Conservation (phyloP, 2,113 vertebrate species). For the Cynopterus brachyotis region DNA sequence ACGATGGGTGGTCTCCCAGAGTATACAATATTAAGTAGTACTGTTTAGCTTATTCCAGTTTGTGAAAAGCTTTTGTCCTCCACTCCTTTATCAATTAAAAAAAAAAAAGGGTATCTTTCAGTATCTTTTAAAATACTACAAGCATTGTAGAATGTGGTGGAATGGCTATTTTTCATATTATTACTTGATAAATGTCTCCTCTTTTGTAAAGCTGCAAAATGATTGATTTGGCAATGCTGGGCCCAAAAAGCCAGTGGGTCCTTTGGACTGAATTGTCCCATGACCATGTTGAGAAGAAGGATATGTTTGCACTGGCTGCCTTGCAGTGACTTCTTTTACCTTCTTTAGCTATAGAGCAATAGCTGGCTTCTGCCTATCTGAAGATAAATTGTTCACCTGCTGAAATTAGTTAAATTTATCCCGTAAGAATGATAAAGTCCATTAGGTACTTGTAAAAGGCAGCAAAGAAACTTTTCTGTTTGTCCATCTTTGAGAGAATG, state of each 20-base stretch:
- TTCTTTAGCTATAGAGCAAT: neutral
- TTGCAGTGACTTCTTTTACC: neutral
- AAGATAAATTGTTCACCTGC: conserved; percentile 31
- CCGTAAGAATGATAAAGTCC: neutral
- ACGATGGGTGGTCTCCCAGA: conserved; percentile 19
- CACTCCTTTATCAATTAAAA: neutral
- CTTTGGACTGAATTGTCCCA: neutral
- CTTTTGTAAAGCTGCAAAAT: neutral
- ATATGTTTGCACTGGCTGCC: neutral
- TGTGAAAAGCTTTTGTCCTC: conserved; percentile 30
- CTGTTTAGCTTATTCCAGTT: conserved; percentile 33
- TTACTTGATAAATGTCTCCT: neutral
- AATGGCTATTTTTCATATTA: conserved; percentile 11
- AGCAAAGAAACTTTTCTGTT: neutral
- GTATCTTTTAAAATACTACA: conserved; percentile 46
- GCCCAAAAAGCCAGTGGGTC: neutral
- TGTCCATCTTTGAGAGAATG: neutral
- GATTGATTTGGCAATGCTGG: neutral
- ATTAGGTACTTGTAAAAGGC: conserved; percentile 13
- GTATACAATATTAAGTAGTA: neutral
- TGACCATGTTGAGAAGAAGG: neutral
- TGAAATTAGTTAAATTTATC: conserved; percentile 47
- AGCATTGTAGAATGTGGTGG: neutral
- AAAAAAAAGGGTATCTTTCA: neutral
- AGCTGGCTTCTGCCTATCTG: neutral